Evolutionary conservation across 2,113 vertebrate species (phyloP), one percentile per base, ranked within the genome.

Genomic region (Microcebus jonahi): DNA sequence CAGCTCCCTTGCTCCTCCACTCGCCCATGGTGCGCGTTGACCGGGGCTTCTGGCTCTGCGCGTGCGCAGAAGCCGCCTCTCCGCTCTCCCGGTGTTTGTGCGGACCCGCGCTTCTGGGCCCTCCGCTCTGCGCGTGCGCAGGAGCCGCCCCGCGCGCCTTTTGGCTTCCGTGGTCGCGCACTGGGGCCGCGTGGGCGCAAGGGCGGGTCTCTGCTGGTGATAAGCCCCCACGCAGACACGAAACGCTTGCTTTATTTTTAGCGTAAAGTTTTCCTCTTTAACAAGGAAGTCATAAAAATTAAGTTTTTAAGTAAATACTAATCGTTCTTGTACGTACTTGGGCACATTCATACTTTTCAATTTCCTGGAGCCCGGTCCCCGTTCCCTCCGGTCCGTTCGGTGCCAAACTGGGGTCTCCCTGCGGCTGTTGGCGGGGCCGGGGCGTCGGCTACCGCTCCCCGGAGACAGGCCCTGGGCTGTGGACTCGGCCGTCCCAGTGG

Each of bases 161-260:
- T 1, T 5, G 17, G 18, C n/a, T 3, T 39, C 34, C 42, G 34
- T 14, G 5, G 12, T 0, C 65, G 65, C 29, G 5, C 6, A 9
- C 42, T 0, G 8, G 27, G 11, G 15, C n/a, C 50, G 14, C 71
- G 13, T 18, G 63, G 65, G 65, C 21, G 29, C 11, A 2, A 2
- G 34, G 15, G 15, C 3, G 34, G 17, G 8, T 55, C 1, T 55
- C 53, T 55, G 53, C 17, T 18, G 17, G 53, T 55, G 53, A 18
- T 55, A 55, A 55, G 53, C 53, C 0, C 0, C 3, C 4, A 0
- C 25, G 6, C 1, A 11, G 77, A 29, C 23, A 0, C 48, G 4
- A 11, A 10, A n/a, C 8, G 0, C 15, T 36, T 29, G 67, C 48
- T 48, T 31, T 36, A 20, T 13, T 36, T 57, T 14, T 48, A 65